Base-by-base conservation (phyloP, 2,888 invertebrate species). In the Diplazon laetatorius region DNA sequence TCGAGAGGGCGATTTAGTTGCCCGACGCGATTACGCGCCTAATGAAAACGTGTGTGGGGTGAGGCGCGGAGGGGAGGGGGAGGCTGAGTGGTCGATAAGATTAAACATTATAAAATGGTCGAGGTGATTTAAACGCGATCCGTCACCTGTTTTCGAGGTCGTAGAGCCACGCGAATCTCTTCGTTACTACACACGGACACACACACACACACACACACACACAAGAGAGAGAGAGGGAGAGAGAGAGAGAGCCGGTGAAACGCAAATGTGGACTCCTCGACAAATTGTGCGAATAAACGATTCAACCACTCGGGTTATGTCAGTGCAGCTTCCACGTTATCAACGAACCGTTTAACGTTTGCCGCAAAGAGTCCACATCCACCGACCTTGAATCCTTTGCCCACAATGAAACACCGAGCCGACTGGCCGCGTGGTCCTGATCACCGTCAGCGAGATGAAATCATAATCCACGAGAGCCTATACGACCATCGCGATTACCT, bases 331-430 rank as follows among this genome's bases (percentile, higher is more conserved):
- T 63, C 66, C 57, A n/a, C 71, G 57, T 68, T 75, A 75, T 75
- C 75, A 79, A 68, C 66, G 20, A 71, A 78, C 71, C 86, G 82
- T 84, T 85, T 84, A 86, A 86, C 81, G 73, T 82, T n/a, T 81
- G 84, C 83, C 30, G 30, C 85, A 85, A 86, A 87, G 85, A 86
- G 86, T 82, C n/a, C 80, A 85, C 83, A 88, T 86, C 85, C 85
- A 87, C 83, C 84, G 87, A 86, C 88, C 88, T 88, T 88, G 88
- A 20, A 62, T 81, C 78, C 83, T 84, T 79, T 82, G 74, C 70
- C 73, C 62, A 72, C 74, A 57, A 65, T 75, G 39, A 22, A 42
- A 68, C 42, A 42, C 16, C 25, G n/a, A n/a, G n/a, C n/a, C n/a
- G n/a, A n/a, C n/a, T n/a, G n/a, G n/a, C n/a, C 10, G 16, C 42